Percentiles rank a stretch among this genome's conserved stretches.
Conservation (phyloP, 53 echinoderm and acorn worm genomes). For the Paracentrotus lividus region DNA sequence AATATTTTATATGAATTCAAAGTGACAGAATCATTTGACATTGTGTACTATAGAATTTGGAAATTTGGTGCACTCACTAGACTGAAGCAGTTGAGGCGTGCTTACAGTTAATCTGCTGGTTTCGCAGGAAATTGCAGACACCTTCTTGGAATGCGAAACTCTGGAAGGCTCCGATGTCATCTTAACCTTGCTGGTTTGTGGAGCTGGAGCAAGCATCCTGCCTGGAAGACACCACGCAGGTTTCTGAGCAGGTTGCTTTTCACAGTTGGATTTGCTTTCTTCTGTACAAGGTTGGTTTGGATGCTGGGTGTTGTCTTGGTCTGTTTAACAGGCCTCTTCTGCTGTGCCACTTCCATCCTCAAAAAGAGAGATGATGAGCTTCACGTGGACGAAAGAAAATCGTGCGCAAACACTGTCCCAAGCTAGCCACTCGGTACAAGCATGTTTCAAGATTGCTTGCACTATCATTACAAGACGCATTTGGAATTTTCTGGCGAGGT, state of each 20-base stretch:
- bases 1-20: background rate
- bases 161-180: background rate
- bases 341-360: background rate
- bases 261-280: background rate
- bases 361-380: background rate
- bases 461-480: slow-evolving; percentile 22
- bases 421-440: slow-evolving; percentile 34
- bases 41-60: too few relatives aligned
- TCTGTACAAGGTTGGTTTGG: background rate
- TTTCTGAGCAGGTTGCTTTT: background rate
- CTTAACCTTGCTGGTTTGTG: too few relatives aligned
- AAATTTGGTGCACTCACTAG: background rate
- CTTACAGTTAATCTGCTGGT: background rate
- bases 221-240: background rate
- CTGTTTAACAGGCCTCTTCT: background rate
- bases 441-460: slow-evolving; percentile 56
- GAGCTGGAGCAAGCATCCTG: background rate
- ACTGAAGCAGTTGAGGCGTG: background rate
- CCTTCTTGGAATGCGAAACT: background rate
- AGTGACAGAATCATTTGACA: background rate
- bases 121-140: background rate
- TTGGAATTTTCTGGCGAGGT: slow-evolving; percentile 33
- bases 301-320: background rate
- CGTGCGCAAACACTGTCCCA: slow-evolving; percentile 59
- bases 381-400: background rate